phyloP scores from a whole-genome alignment of 2,797 vertebrate species.

The Siniperca scherzeri region DNA sequence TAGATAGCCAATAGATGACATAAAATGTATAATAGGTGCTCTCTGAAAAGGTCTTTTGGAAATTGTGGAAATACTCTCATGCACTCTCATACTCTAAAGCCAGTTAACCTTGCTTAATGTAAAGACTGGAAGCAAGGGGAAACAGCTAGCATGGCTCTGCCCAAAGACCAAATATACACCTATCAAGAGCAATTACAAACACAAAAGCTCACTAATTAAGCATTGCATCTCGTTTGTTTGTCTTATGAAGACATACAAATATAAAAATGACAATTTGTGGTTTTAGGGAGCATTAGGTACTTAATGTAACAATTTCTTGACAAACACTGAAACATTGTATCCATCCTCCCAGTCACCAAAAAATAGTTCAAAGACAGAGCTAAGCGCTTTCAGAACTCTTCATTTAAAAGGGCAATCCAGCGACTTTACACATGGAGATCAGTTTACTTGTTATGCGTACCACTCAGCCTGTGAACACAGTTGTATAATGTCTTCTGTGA shows the following conservation, averaged over 20 bases:
- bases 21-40: no score
- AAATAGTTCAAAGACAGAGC: no score
- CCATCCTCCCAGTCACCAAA: no score
- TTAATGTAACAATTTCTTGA: neutral
- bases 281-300: neutral
- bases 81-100: no score
- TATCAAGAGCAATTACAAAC: no score
- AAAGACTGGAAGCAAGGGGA: neutral
- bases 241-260: neutral
- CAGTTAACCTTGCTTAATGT: neutral
- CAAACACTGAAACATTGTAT: neutral
- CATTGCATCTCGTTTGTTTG: no score
- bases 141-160: neutral
- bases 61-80: no score
- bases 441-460: neutral
- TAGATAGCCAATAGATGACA: neutral
- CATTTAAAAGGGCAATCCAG: neutral
- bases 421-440: neutral
- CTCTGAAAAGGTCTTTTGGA: no score
- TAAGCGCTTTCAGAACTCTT: no score
- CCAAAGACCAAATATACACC: neutral
- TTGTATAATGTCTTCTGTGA: neutral
- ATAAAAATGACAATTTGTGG: neutral
- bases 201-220: no score
- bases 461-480: neutral